phyloP scores from a whole-genome alignment of 2,888 invertebrate species.

The Chalcosyrphus nemorum region DNA sequence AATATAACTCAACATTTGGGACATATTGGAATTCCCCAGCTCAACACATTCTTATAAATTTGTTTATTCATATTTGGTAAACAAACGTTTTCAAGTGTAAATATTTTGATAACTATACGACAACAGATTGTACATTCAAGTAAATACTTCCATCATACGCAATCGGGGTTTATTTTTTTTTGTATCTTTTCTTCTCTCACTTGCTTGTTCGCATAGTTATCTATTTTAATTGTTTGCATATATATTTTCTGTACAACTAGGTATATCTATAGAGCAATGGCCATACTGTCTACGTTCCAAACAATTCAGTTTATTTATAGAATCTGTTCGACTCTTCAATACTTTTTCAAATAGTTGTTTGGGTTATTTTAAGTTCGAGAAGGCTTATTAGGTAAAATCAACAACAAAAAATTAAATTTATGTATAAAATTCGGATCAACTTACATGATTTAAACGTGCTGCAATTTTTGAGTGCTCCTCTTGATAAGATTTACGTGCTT shows the following conservation, averaged over 20 bases:
- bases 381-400: too few relatives aligned
- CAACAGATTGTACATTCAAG: slow-evolving; percentile 16
- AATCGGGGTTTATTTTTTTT: not conserved
- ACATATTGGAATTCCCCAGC: slow-evolving; percentile 1
- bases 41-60: not conserved
- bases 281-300: slow-evolving; percentile 39
- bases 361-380: slow-evolving; percentile 20
- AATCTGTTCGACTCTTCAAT: not conserved
- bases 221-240: slow-evolving; percentile 30
- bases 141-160: slow-evolving; percentile 23
- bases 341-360: slow-evolving; percentile 33
- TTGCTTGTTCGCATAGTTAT: slow-evolving; percentile 22
- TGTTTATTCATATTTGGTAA: slow-evolving; percentile 2
- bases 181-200: too few relatives aligned
- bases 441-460: slow-evolving; percentile 90
- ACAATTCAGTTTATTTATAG: slow-evolving; percentile 41
- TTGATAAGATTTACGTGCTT: slow-evolving; percentile 92
- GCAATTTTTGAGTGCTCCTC: slow-evolving; percentile 94
- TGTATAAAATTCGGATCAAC: slow-evolving; percentile 76
- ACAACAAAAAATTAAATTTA: not conserved
- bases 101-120: slow-evolving; percentile 37
- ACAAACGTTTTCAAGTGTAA: slow-evolving; percentile 20
- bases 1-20: not conserved
- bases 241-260: slow-evolving; percentile 10
- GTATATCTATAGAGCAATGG: slow-evolving; percentile 4